Base-by-base conservation (phyloP, 2,113 vertebrate species). In the Callithrix jacchus region DNA sequence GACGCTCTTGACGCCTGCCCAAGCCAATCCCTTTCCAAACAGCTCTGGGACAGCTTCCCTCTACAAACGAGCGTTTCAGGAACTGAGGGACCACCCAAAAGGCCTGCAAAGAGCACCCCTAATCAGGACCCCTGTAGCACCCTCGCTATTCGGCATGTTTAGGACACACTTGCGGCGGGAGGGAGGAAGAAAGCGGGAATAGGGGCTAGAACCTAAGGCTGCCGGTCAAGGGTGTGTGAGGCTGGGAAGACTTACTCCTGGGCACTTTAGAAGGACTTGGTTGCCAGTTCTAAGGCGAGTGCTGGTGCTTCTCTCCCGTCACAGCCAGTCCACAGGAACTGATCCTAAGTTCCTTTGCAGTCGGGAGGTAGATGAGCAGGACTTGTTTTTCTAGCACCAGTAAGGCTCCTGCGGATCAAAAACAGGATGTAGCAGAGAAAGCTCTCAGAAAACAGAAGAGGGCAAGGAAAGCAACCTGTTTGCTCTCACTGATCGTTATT, bases 21-120 rank as follows among this genome's bases (percentile, higher is more conserved):
- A 6, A 6, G 18, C 32, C 61, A 18, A 21, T 9, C 13, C 40
- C 61, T 40, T 90, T 37, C 56, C 13, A 0, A 45, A 13, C 13
- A 17, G 54, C 27, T 2, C 32, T 5, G 18, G n/a, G n/a, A 37
- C 14, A 4, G 1, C 37, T 8, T 8, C 21, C 6, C 0, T n/a
- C 56, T 64, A 64, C 56, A 76, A 6, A 81, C 93, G 52, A 5
- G 12, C 3, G 8, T 42, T 61, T 52, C 80, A 37, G 61, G 35
- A 74, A 56, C 49, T 40, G 2, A 3, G 3, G 11, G 20, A 35
- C 11, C 14, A 27, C 58, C 32, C 6, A 0, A 17, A 88, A 85
- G 54, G 37, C 20, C 61, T 2, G 47, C 4, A 25, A 21, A 58
- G 47, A 49, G 8, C 3, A 1, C 6, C 58, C 47, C 30, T 7